Conservation (phyloP, 2,797 vertebrate genomes). For the Chloroceryle amazona region DNA sequence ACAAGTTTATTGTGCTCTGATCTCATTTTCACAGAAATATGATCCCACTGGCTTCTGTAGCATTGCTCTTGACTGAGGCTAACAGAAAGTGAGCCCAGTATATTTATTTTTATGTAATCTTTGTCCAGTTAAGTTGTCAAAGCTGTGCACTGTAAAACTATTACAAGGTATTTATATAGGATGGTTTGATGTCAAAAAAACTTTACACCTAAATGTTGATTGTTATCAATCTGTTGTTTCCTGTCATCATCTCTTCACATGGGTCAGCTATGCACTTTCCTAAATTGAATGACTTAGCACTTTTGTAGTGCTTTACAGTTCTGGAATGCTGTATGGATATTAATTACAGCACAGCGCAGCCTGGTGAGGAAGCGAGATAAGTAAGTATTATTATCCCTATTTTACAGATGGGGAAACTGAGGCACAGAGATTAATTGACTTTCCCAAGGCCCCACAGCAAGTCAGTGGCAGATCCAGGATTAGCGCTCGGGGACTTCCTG, state of each 20-base stretch:
- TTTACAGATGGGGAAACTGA: slow-evolving; percentile 70
- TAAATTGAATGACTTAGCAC: not conserved
- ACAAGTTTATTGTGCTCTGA: not conserved
- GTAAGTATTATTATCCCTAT: slow-evolving; percentile 64
- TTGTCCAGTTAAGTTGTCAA: not conserved
- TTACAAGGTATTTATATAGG: not conserved
- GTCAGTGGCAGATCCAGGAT: slow-evolving; percentile 61
- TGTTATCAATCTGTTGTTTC: not conserved
- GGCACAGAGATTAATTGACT: slow-evolving; percentile 66
- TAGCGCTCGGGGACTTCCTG: not conserved
- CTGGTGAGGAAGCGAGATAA: not conserved
- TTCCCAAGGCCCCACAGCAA: slow-evolving; percentile 55
- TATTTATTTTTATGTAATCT: not conserved
- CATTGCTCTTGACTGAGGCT: not conserved
- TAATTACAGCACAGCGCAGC: not conserved
- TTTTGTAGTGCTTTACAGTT: not conserved
- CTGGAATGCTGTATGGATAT: not conserved
- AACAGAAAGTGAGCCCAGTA: not conserved
- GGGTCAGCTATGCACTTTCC: not conserved
- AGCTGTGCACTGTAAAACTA: not conserved
- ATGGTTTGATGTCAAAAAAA: not conserved
- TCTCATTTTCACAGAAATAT: not conserved
- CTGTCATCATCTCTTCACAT: not conserved
- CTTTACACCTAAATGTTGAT: not conserved
- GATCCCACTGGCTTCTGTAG: not conserved